Evolutionary conservation across 2,888 invertebrate species (phyloP).

Genomic region (Drosophila heteroneura): DNA sequence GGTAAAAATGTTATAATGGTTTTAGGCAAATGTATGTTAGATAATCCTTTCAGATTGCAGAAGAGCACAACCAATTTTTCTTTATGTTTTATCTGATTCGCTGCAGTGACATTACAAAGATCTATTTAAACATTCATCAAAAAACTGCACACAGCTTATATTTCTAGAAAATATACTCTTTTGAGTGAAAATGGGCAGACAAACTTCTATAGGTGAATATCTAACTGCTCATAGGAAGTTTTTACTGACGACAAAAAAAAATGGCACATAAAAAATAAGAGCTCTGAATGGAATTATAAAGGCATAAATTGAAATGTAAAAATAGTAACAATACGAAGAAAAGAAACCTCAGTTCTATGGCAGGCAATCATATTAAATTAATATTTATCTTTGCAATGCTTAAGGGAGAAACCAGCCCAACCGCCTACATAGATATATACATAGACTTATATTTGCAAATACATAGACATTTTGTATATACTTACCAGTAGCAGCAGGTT

Average conservation of each 20-base stretch:
- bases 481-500: slow-evolving; percentile 76
- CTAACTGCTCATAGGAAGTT: background rate
- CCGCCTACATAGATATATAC: background rate
- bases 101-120: background rate
- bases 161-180: background rate
- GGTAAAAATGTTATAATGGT: background rate
- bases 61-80: background rate
- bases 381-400: background rate
- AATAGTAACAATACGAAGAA: background rate
- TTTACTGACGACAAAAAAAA: background rate
- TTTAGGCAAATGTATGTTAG: too few relatives aligned
- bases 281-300: slow-evolving; percentile 1
- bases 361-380: slow-evolving; percentile 1
- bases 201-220: background rate
- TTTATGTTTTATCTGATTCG: background rate
- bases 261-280: background rate
- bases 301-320: background rate
- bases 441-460: slow-evolving; percentile 36
- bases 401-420: background rate
- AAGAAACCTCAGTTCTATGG: background rate
- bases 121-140: background rate
- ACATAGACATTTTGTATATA: background rate
- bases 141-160: background rate
- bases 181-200: background rate
- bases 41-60: background rate